These are phyloP conservation scores for Disparrhopalites patrizii DNA, from an alignment of 2,888 invertebrate genomes.

Conservation along the genomic window DNA sequence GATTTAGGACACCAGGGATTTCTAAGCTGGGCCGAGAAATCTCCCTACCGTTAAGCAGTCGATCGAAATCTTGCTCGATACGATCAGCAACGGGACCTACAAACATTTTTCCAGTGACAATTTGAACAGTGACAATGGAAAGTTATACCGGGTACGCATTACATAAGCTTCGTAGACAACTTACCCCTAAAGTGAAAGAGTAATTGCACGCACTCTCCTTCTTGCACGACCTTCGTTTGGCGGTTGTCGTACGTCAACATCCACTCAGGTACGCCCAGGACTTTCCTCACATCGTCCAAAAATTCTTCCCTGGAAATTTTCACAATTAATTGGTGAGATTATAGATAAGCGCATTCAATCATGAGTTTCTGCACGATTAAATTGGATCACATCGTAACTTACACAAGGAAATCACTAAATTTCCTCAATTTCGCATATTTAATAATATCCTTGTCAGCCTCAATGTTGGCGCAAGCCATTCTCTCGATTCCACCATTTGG, in stretches of 20 bases:
- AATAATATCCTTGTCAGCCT: conserved; percentile 83
- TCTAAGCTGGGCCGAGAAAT: conserved; percentile 70
- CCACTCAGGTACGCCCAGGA: conserved; percentile 86
- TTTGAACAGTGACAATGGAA: too few relatives aligned
- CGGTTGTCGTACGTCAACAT: conserved; percentile 79
- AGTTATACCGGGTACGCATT: too few relatives aligned
- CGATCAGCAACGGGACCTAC: conserved; percentile 69
- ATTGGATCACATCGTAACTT: too few relatives aligned
- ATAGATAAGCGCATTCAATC: too few relatives aligned
- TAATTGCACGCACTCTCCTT: conserved; percentile 76
- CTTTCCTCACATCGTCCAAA: conserved; percentile 70
- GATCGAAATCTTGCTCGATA: conserved; percentile 75
- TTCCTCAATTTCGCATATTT: conserved; percentile 83
- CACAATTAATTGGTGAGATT: too few relatives aligned
- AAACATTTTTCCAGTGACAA: too few relatives aligned
- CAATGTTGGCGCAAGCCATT: conserved; percentile 86
- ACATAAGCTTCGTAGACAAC: too few relatives aligned
- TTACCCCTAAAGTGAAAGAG: conserved; percentile 76
- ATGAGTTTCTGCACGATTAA: too few relatives aligned
- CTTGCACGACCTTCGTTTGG: conserved; percentile 70
- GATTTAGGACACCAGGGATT: conserved; percentile 70
- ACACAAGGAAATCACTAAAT: conserved; percentile 84
- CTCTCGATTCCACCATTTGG: conserved; percentile 66
- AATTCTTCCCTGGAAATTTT: conserved; percentile 68
- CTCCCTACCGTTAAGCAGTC: conserved; percentile 67